Conservation (phyloP, 2,888 invertebrate species). For the Cephus pulcher region DNA sequence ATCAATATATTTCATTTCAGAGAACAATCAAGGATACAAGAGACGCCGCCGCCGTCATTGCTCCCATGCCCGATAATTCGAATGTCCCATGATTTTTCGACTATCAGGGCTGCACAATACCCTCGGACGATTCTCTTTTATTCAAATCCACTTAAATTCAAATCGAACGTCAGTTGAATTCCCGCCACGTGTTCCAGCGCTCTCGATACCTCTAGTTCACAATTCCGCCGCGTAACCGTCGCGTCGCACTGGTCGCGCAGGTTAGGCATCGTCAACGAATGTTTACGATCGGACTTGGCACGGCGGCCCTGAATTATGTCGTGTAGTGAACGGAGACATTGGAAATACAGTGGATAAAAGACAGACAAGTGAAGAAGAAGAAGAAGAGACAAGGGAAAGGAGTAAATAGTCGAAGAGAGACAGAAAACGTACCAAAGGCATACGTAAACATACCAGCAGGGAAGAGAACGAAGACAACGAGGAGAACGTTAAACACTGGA, state of each 20-base stretch:
- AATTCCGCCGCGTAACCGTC: neutral
- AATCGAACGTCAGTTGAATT: neutral
- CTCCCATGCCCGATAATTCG: neutral
- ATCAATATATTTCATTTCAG: conserved; percentile 43
- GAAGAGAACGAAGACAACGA: neutral
- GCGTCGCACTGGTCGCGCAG: too few species aligned
- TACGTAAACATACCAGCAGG: neutral
- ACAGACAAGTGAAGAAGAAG: conserved; percentile 10
- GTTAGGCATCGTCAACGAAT: too few species aligned
- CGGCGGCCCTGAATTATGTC: conserved; percentile 17
- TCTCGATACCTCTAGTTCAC: neutral
- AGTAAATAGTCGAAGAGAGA: neutral
- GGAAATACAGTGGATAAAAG: conserved; percentile 20
- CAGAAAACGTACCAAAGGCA: neutral
- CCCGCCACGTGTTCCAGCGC: neutral
- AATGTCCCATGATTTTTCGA: neutral
- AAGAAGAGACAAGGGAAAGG: neutral
- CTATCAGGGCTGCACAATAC: neutral
- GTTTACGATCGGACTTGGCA: neutral
- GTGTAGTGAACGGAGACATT: conserved; percentile 12
- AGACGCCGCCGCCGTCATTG: conserved; percentile 23
- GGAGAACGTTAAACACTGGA: neutral
- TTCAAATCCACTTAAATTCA: neutral
- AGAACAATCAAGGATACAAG: conserved; percentile 37
- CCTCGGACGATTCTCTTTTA: neutral